These are phyloP conservation scores for Tenthredo livida DNA, from an alignment of 2,888 invertebrate genomes.

Conservation along the genomic window DNA sequence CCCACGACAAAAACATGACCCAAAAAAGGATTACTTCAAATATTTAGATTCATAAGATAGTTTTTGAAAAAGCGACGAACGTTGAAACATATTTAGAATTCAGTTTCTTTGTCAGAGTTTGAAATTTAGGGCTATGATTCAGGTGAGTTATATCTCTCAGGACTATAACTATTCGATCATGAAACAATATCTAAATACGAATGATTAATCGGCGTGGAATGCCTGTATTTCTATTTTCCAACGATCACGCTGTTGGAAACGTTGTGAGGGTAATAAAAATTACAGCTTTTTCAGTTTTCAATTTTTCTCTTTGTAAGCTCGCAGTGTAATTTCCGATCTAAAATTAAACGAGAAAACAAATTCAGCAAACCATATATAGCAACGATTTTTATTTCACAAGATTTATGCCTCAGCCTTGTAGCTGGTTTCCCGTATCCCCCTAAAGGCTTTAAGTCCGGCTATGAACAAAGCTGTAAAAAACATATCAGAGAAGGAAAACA, in stretches of 20 bases:
- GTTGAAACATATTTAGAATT: background rate
- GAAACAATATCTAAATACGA: background rate
- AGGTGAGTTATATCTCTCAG: background rate
- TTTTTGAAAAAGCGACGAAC: no score
- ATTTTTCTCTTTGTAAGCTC: background rate
- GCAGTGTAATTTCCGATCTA: background rate
- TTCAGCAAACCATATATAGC: background rate
- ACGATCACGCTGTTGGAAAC: background rate
- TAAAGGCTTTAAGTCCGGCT: background rate
- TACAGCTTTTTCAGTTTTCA: background rate
- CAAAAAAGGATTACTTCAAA: background rate
- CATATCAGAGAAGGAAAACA: slow-evolving; percentile 6
- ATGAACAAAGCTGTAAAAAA: slow-evolving; percentile 14
- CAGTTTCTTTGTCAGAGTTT: background rate
- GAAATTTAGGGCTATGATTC: background rate
- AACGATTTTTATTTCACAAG: background rate
- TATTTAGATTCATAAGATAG: no score
- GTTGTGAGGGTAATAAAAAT: background rate
- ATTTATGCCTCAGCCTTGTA: background rate
- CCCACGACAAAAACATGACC: background rate
- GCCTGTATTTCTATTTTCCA: background rate
- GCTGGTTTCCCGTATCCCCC: background rate
- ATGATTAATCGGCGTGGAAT: slow-evolving; percentile 3
- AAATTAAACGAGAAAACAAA: background rate
- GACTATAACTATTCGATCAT: background rate